Evolutionary conservation across 2,113 vertebrate genomes (phyloP).

Genomic region (Mirza zaza): DNA sequence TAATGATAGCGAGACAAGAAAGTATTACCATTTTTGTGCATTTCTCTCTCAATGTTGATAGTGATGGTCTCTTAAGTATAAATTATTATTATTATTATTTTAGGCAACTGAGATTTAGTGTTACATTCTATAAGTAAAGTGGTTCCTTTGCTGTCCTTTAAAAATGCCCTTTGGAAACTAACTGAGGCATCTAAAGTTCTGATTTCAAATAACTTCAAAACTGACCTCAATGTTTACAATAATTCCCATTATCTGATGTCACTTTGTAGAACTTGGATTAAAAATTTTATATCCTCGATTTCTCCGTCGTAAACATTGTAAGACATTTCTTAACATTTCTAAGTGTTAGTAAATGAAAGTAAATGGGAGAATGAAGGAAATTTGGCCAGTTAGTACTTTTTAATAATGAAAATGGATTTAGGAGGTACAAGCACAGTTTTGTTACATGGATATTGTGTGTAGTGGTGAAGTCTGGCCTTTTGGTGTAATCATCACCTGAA

Average conservation of each 20-base stretch:
- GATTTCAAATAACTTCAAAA: not conserved
- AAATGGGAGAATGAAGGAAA: not conserved
- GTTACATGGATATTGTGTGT: too few relatives aligned
- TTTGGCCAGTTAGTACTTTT: not conserved
- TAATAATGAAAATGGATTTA: too few relatives aligned
- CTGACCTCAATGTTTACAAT: not conserved
- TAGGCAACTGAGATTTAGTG: not conserved
- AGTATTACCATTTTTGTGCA: not conserved
- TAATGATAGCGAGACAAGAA: not conserved
- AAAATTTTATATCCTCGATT: constrained; percentile 28
- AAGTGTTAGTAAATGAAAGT: not conserved
- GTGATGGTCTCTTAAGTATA: not conserved
- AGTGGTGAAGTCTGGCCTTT: too few relatives aligned
- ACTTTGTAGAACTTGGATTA: not conserved
- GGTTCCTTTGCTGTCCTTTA: not conserved
- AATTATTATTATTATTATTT: not conserved
- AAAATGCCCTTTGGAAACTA: not conserved
- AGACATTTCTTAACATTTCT: not conserved
- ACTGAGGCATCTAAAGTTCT: not conserved
- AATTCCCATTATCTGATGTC: not conserved
- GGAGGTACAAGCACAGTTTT: too few relatives aligned
- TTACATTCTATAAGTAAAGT: not conserved
- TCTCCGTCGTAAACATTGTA: not conserved
- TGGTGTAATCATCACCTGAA: too few relatives aligned
- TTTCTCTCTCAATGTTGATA: not conserved